Base-by-base conservation (phyloP, 2,113 vertebrate genomes). In the Nestor notabilis region DNA sequence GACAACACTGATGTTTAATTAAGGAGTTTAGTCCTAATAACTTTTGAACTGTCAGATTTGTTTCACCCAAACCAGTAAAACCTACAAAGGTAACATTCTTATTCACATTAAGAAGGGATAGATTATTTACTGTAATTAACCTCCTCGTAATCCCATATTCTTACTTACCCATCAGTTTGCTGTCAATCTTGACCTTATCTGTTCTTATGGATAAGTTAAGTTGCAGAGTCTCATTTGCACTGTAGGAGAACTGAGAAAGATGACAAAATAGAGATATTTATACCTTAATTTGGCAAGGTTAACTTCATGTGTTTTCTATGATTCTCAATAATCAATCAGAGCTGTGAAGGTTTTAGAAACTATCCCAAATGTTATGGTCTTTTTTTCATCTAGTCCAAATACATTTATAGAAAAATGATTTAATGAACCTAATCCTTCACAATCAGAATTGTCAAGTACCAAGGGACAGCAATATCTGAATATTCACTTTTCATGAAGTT, bases 91-190 rank as follows among this genome's bases (percentile, higher is more conserved):
- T 66, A 87, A 58, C 13, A 53, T 46, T 87, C 25, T 79, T 78
- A 60, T 28, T 78, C 55, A 74, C 31, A 55, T 81, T 79, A 74
- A 18, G 29, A 82, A 86, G 69, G 24, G 87, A 91, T 20, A 87
- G n/a, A 81, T 90, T 86, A 41, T 28, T 78, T 83, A 77, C 39
- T 87, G 37, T 52, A 89, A 86, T 89, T 89, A 78, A 87, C 44
- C 31, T 68, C 31, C 29, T 25, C 65, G 66, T 80, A 91, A 76
- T 37, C 21, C 43, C 3, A 1, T 91, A 63, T 86, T 87, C 81
- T 91, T 76, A 96, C 98, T 95, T 95, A 99, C 99, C 99, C 96
- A 98, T 98, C 68, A 99, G 97, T 25, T 98, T 99, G 98, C 99
- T 99, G 98, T 99, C 99, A 81, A 99, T 98, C 95, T 98, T 99